A percentile compares a stretch with the other conserved stretches of the same genome.
Evolutionary conservation across 2,797 vertebrate species (phyloP).

Genomic region (Todus mexicanus): DNA sequence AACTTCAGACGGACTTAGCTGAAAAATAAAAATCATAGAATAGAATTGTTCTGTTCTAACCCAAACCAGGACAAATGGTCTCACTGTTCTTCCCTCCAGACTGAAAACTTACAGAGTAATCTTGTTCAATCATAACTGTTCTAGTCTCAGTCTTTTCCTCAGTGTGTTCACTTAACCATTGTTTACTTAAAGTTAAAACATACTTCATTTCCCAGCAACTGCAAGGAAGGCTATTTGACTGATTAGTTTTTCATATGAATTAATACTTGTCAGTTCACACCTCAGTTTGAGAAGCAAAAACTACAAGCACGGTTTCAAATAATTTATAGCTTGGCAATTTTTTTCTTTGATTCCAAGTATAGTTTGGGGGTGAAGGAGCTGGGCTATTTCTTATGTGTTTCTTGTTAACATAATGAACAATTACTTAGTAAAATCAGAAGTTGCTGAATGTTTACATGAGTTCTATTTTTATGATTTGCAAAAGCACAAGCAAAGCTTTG

Average conservation of each 20-base stretch:
- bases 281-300: neutral
- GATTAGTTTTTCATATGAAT: neutral
- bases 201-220: neutral
- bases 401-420: neutral
- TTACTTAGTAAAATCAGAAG: constrained; percentile 14
- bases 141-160: neutral
- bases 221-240: neutral
- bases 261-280: neutral
- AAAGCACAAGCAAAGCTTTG: constrained; percentile 42
- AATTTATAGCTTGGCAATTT: neutral
- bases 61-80: no score
- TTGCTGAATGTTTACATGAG: constrained; percentile 8
- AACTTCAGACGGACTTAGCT: no score
- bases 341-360: neutral
- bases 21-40: no score
- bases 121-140: neutral
- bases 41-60: no score
- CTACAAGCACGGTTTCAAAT: neutral
- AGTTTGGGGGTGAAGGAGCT: neutral
- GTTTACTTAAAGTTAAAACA: neutral
- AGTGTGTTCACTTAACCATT: neutral
- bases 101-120: neutral
- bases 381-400: neutral
- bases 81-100: neutral
- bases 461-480: constrained; percentile 38